Evolutionary conservation across 2,113 vertebrate genomes (phyloP).

Genomic region (Datnioides undecimradiatus): DNA sequence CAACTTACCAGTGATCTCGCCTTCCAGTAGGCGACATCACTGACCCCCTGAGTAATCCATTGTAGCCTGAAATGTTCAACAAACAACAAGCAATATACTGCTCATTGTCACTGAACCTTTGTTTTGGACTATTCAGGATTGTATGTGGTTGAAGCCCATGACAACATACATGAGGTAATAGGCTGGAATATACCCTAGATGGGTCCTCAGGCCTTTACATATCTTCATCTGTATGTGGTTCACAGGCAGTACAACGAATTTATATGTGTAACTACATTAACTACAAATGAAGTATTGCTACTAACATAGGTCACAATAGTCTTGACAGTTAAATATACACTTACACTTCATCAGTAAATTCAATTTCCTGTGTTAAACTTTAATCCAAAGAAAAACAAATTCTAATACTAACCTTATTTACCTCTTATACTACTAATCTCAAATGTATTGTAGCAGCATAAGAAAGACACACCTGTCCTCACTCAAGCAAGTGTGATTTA

Average conservation of each 20-base stretch:
- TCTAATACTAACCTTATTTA: neutral
- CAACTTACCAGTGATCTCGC: neutral
- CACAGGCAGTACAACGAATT: neutral
- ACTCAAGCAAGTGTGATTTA: neutral
- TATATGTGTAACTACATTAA: neutral
- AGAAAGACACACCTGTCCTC: neutral
- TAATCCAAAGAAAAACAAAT: neutral
- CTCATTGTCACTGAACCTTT: neutral
- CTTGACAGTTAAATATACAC: neutral
- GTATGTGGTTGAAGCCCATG: too few relatives aligned
- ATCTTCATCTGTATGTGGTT: slow-evolving; percentile 8
- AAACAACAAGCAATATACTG: too few relatives aligned
- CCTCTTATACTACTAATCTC: neutral
- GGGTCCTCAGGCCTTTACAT: neutral
- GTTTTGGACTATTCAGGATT: neutral
- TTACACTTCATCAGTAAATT: neutral
- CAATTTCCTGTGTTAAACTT: neutral
- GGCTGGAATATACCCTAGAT: neutral
- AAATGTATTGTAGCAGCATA: too few relatives aligned
- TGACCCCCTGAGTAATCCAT: too few relatives aligned
- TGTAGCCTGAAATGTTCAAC: too few relatives aligned
- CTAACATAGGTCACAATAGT: neutral
- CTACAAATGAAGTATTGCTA: neutral
- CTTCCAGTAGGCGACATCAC: too few relatives aligned
- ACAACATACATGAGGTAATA: neutral